phyloP scores from a whole-genome alignment of 2,888 invertebrate species.

The Lapara coniferarum region DNA sequence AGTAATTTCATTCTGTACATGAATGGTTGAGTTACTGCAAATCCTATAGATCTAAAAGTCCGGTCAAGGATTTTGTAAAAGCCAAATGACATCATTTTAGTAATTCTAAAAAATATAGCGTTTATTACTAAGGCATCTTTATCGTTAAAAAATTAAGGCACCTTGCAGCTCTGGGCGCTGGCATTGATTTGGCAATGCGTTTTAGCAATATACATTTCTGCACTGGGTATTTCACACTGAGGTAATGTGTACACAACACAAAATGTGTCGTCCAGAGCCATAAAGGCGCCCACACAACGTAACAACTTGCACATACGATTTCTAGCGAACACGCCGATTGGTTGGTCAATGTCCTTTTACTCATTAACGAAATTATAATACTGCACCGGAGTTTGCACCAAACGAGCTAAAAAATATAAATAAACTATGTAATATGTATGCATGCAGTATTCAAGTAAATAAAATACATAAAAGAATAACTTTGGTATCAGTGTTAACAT shows the following conservation, averaged over 20 bases:
- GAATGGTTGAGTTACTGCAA: conserved; percentile 5
- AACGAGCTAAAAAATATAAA: conserved; percentile 54
- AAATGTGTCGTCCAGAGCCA: conserved; percentile 5
- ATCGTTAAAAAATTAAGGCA: conserved; percentile 9
- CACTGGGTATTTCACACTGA: conserved; percentile 7
- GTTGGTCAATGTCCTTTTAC: conserved; percentile 31
- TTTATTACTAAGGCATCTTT: conserved; percentile 23
- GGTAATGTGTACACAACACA: background rate
- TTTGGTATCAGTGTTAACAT: conserved; percentile 79
- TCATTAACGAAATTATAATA: conserved; percentile 59
- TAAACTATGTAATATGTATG: conserved; percentile 51
- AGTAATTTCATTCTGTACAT: conserved; percentile 26
- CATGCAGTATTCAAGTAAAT: conserved; percentile 58
- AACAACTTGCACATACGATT: conserved; percentile 28
- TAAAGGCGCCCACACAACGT: conserved; percentile 5
- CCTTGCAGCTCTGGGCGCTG: background rate
- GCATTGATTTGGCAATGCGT: background rate
- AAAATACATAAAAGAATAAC: conserved; percentile 66
- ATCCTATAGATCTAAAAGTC: conserved; percentile 13
- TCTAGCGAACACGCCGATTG: conserved; percentile 5
- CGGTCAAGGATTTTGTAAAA: conserved; percentile 15
- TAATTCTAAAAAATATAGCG: conserved; percentile 10
- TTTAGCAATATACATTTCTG: background rate
- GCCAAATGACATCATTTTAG: conserved; percentile 12
- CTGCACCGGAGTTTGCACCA: conserved; percentile 58